Conservation (phyloP, 1,140 invertebrate genomes). For the Eupeodes corollae region DNA sequence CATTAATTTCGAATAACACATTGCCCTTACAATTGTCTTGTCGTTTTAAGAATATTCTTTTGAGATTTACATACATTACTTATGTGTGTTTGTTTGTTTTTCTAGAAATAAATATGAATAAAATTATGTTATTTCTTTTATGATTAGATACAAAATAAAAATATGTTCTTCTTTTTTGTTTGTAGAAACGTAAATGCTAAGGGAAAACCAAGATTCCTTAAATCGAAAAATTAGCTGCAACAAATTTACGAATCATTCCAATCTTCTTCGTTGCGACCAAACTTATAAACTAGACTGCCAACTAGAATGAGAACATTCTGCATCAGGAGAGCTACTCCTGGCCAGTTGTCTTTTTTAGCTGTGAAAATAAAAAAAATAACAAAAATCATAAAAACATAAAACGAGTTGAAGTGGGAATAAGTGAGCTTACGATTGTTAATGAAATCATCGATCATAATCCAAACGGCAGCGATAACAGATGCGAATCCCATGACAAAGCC, state of each 20-base stretch:
- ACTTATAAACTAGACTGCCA: constrained; percentile 84
- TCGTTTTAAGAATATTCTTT: no score
- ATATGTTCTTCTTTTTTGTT: no score
- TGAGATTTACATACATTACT: no score
- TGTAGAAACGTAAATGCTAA: no score
- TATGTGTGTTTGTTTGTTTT: no score
- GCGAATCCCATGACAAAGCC: constrained; percentile 95
- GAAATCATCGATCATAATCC: constrained; percentile 86
- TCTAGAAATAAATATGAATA: no score
- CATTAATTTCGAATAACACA: no score
- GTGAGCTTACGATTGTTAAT: constrained; percentile 22
- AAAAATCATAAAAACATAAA: neutral
- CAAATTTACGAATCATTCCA: constrained; percentile 44
- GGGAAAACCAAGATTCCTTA: no score
- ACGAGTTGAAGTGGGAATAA: neutral
- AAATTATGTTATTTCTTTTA: no score
- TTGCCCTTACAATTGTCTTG: no score
- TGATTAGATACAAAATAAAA: no score
- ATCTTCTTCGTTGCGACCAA: constrained; percentile 82
- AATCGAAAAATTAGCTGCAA: no score
- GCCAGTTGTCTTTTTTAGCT: constrained; percentile 48
- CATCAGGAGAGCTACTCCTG: constrained; percentile 83
- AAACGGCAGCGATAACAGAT: constrained; percentile 85
- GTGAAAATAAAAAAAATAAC: neutral
- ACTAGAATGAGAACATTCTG: constrained; percentile 94